Percentiles rank a stretch among this genome's conserved stretches.
Conservation (phyloP, 2,797 vertebrate species). For the Streptopelia turtur region DNA sequence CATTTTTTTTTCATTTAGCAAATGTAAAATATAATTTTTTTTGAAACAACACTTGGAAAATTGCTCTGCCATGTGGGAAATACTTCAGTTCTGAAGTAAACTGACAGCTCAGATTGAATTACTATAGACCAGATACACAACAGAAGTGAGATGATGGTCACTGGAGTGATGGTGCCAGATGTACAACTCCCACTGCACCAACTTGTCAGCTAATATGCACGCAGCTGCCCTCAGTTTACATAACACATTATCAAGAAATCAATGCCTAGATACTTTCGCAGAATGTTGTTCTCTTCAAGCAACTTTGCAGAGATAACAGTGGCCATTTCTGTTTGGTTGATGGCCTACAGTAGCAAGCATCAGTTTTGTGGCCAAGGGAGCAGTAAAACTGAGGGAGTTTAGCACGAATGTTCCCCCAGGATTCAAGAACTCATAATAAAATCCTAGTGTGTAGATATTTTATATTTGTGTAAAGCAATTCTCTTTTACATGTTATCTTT, state of each 20-base stretch:
- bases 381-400: not conserved
- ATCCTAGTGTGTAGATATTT: not conserved
- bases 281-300: not conserved
- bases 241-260: constrained; percentile 48
- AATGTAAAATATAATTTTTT: not conserved
- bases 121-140: not conserved
- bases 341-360: not conserved
- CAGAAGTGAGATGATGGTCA: not conserved
- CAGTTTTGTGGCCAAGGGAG: not conserved
- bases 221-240: not conserved
- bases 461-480: constrained; percentile 19
- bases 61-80: not conserved
- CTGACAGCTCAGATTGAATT: constrained; percentile 50
- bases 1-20: not conserved
- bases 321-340: constrained; percentile 32
- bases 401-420: not conserved
- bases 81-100: constrained; percentile 37
- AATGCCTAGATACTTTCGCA: constrained; percentile 23
- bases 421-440: not conserved
- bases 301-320: constrained; percentile 19
- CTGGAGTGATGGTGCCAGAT: not conserved
- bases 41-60: not conserved
- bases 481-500: not conserved
- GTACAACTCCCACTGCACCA: not conserved
- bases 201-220: not conserved